Conservation (phyloP, 2,113 vertebrate genomes). For the Anas platyrhynchos region DNA sequence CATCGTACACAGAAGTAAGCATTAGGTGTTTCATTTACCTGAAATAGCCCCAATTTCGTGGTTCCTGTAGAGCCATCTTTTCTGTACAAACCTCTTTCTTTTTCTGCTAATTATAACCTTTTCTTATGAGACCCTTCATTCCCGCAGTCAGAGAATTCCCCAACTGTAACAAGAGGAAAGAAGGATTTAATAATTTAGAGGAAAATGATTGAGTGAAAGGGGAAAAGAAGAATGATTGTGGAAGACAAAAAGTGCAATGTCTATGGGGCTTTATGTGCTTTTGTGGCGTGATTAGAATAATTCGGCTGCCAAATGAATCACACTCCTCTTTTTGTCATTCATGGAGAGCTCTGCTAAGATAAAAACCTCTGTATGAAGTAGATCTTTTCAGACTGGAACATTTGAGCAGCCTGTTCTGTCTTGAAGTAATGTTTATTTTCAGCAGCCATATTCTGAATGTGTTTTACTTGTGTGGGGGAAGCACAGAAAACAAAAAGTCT, state of each 20-base stretch:
- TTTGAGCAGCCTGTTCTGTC: conserved; percentile 29
- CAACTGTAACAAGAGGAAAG: conserved; percentile 25
- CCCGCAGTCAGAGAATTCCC: conserved; percentile 48
- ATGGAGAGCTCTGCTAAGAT: neutral
- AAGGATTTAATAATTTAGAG: conserved; percentile 55
- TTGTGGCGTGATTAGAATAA: conserved; percentile 73
- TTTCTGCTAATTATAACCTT: conserved; percentile 58
- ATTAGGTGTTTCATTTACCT: conserved; percentile 45
- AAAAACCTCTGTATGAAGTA: neutral
- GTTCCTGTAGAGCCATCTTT: conserved; percentile 21
- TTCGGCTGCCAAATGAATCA: conserved; percentile 74
- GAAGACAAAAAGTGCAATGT: conserved; percentile 48
- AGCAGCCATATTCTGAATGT: conserved; percentile 6
- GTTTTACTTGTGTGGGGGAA: neutral
- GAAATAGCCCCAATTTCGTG: conserved; percentile 57
- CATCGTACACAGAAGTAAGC: conserved; percentile 27
- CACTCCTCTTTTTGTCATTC: conserved; percentile 16
- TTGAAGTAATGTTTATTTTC: conserved; percentile 55
- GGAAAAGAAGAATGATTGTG: neutral
- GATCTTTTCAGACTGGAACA: neutral
- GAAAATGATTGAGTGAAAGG: conserved; percentile 55
- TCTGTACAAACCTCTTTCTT: conserved; percentile 37
- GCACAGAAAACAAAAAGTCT: conserved; percentile 18
- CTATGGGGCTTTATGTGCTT: conserved; percentile 42
- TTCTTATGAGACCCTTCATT: conserved; percentile 33